A percentile compares a stretch with the other conserved stretches of the same genome.
Conservation (phyloP, 2,888 invertebrate genomes). For the Lasius fuliginosus region DNA sequence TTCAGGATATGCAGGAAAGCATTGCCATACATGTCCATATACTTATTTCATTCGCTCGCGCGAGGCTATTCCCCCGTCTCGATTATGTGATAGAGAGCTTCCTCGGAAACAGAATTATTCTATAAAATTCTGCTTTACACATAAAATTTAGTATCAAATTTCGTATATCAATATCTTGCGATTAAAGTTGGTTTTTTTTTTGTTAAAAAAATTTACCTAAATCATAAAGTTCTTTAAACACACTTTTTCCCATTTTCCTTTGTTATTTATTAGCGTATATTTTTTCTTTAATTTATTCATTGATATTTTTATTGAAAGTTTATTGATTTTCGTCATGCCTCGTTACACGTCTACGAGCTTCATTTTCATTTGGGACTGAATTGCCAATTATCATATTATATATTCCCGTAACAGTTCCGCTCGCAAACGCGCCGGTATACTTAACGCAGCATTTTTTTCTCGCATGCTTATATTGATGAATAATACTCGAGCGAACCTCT, state of each 20-base stretch:
- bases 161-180: neutral
- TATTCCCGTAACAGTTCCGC: conserved; percentile 8
- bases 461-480: conserved; percentile 55
- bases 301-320: neutral
- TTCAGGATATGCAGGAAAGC: neutral
- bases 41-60: neutral
- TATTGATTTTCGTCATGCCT: neutral
- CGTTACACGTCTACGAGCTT: neutral
- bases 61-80: neutral
- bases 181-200: neutral
- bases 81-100: neutral
- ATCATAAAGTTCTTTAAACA: neutral
- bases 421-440: neutral
- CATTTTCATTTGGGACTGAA: neutral
- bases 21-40: neutral
- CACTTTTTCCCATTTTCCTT: neutral
- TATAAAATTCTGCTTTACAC: neutral
- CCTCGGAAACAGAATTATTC: neutral
- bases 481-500: conserved; percentile 27
- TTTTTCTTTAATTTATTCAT: neutral
- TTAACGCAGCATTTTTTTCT: conserved; percentile 6
- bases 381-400: conserved; percentile 14
- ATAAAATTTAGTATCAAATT: neutral
- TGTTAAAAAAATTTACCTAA: neutral
- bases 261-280: neutral